Conservation (phyloP, 35 echinoderm and acorn worm genomes). For the Ophiothrix spiculata region DNA sequence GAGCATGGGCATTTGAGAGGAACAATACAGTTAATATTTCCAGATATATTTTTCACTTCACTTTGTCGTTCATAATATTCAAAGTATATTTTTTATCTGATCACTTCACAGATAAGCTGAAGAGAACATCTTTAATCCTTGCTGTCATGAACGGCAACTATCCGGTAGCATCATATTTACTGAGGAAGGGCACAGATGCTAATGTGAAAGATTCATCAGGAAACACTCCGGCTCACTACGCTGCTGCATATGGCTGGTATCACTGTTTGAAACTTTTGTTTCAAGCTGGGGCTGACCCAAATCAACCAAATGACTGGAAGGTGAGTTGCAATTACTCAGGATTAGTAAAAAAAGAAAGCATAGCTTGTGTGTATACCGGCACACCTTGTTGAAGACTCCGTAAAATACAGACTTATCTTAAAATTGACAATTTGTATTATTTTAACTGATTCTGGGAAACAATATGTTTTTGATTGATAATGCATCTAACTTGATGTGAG, state of each 20-base stretch:
- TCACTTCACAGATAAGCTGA: conserved; percentile 62
- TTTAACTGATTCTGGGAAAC: too few relatives aligned
- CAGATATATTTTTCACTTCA: too few relatives aligned
- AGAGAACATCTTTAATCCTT: conserved; percentile 66
- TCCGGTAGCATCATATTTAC: conserved; percentile 65
- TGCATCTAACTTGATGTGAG: too few relatives aligned
- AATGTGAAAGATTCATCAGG: conserved; percentile 81
- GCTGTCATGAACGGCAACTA: conserved; percentile 88
- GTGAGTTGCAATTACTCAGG: conserved; percentile 23
- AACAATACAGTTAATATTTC: too few relatives aligned
- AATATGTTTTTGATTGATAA: too few relatives aligned
- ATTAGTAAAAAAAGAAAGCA: too few relatives aligned
- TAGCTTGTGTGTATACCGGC: too few relatives aligned
- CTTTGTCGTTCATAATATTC: too few relatives aligned
- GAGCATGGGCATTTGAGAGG: too few relatives aligned
- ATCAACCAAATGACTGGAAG: conserved; percentile 85
- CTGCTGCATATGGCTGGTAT: conserved; percentile 81
- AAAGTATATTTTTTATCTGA: background rate
- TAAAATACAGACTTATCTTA: too few relatives aligned
- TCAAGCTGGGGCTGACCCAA: conserved; percentile 65
- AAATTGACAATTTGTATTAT: background rate
- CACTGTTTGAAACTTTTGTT: conserved; percentile 66
- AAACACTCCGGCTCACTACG: conserved; percentile 82
- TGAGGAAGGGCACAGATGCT: conserved; percentile 74
- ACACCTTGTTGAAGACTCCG: too few relatives aligned